Percentiles rank a stretch among this genome's conserved stretches.
phyloP scores from a whole-genome alignment of 1,140 invertebrate species.

The Camponotus pennsylvanicus region DNA sequence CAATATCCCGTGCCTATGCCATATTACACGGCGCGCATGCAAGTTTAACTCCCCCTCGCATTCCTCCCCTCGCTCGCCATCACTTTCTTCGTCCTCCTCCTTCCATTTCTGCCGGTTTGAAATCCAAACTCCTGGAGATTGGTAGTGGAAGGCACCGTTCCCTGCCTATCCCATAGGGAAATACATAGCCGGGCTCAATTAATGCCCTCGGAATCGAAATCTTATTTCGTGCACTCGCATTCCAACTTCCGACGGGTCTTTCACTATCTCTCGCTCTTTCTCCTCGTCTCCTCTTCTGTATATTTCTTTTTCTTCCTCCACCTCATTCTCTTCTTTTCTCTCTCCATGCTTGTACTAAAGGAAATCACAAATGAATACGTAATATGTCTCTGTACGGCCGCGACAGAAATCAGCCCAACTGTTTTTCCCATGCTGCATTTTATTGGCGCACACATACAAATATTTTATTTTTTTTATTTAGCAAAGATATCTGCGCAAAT shows the following conservation, averaged over 20 bases:
- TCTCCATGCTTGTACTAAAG: constrained; percentile 36
- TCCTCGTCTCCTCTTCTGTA: not conserved
- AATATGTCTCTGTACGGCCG: constrained; percentile 71
- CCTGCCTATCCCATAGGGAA: constrained; percentile 82
- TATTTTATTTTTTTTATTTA: constrained; percentile 3
- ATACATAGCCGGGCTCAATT: constrained; percentile 82
- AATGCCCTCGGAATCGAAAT: constrained; percentile 83
- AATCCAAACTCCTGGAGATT: constrained; percentile 79
- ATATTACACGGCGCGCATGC: constrained; percentile 80
- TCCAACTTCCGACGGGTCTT: constrained; percentile 59
- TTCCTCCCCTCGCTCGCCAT: constrained; percentile 59
- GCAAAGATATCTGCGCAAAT: not conserved
- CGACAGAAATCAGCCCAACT: constrained; percentile 46
- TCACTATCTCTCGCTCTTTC: constrained; percentile 30
- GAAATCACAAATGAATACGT: constrained; percentile 84
- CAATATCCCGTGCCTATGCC: constrained; percentile 71
- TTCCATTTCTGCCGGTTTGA: constrained; percentile 74
- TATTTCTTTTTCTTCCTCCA: constrained; percentile 7
- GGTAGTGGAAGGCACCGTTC: constrained; percentile 69
- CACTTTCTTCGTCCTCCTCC: constrained; percentile 54
- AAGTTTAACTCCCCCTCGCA: constrained; percentile 73
- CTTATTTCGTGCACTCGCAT: constrained; percentile 80
- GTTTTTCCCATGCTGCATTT: constrained; percentile 57
- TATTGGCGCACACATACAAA: constrained; percentile 6
- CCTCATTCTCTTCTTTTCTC: not conserved